A percentile compares a stretch with the other conserved stretches of the same genome.
phyloP scores from a whole-genome alignment of 1,140 invertebrate species.

The Contarinia nasturtii region DNA sequence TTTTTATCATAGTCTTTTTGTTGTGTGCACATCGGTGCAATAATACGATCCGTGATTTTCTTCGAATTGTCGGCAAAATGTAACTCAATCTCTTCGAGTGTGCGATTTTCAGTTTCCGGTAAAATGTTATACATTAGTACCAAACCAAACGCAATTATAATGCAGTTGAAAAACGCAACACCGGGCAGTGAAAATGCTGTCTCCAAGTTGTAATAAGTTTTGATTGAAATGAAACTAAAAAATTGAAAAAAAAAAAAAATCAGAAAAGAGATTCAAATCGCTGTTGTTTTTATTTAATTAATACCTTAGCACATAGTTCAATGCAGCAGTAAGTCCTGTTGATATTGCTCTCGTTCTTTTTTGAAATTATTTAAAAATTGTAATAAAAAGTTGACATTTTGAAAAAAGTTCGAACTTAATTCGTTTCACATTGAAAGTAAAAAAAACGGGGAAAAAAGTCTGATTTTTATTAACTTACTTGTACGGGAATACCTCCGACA shows the following conservation, averaged over 20 bases:
- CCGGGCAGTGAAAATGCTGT: conserved; percentile 28
- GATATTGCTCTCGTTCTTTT: conserved; percentile 32
- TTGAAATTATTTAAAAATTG: too few relatives aligned
- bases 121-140: conserved; percentile 38
- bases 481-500: conserved; percentile 26
- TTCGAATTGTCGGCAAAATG: conserved; percentile 28
- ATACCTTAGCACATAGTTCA: too few relatives aligned
- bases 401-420: too few relatives aligned
- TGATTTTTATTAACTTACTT: too few relatives aligned
- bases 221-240: conserved; percentile 37
- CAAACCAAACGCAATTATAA: conserved; percentile 26
- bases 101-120: conserved; percentile 65
- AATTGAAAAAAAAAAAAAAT: too few relatives aligned
- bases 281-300: too few relatives aligned
- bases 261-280: too few relatives aligned
- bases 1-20: too few relatives aligned
- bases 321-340: conserved; percentile 32
- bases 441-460: too few relatives aligned
- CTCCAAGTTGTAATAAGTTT: conserved; percentile 35
- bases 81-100: conserved; percentile 49
- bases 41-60: conserved; percentile 4
- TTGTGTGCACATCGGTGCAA: neutral
- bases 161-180: conserved; percentile 39
- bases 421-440: too few relatives aligned
- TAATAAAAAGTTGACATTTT: too few relatives aligned